phyloP scores from a whole-genome alignment of 1,140 invertebrate species.

The Trigoniulus corallinus region DNA sequence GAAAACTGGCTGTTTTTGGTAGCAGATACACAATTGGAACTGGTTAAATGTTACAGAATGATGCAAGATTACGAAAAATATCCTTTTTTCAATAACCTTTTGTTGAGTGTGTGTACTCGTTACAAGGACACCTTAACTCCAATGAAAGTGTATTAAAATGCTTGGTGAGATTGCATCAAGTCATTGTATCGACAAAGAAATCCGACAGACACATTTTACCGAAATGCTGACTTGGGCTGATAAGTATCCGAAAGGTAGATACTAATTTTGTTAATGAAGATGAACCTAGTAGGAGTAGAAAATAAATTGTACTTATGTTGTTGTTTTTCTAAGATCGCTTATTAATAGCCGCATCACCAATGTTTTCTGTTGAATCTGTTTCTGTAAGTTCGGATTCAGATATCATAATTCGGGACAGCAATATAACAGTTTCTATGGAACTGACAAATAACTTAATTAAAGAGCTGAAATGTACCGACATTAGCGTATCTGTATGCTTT shows the following conservation, averaged over 20 bases:
- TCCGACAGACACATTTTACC: constrained; percentile 26
- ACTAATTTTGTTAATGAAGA: no score
- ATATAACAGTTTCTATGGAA: background rate
- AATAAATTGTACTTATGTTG: background rate
- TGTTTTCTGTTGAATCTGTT: background rate
- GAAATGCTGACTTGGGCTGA: constrained; percentile 20
- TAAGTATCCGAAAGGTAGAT: constrained; percentile 12
- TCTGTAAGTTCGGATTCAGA: background rate
- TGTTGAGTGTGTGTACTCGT: background rate
- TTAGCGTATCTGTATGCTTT: background rate
- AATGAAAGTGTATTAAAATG: constrained; percentile 21
- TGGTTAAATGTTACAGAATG: constrained; percentile 68
- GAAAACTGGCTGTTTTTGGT: constrained; percentile 71
- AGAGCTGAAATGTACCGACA: background rate
- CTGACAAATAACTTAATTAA: background rate
- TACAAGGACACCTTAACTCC: background rate
- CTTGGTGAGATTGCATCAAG: constrained; percentile 56
- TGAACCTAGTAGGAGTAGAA: no score
- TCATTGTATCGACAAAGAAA: constrained; percentile 36
- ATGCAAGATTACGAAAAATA: constrained; percentile 50
- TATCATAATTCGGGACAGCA: background rate
- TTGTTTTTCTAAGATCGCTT: background rate
- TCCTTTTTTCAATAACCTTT: constrained; percentile 10
- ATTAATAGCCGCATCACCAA: background rate
- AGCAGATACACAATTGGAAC: constrained; percentile 58